Base-by-base conservation (phyloP, 2,888 invertebrate species). In the Coecobrya sp. region DNA sequence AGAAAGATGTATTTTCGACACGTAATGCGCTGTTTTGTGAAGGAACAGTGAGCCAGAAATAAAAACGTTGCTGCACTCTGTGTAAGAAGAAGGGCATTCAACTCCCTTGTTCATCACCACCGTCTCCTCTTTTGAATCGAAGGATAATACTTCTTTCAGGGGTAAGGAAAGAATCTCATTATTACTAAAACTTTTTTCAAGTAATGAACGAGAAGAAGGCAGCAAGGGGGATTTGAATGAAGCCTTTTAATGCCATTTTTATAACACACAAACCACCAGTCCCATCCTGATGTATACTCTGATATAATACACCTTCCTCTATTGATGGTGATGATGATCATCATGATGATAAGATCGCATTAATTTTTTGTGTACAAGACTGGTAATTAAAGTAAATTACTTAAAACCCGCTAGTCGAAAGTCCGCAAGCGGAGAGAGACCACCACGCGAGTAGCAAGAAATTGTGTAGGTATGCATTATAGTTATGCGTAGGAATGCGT, bases 301-400 rank as follows among this genome's bases (percentile, higher is more conserved):
- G 36, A 36, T 36, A 36, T 36, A 36, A 82, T 55, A 52, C 59
- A 16, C 81, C n/a, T 65, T 11, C 13, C 42, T 79, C 49, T 52
- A 52, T 59, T 82, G 19, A 55, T 59, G 36, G 19, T 36, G 25
- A 55, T 86, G 25, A 45, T 65, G 82, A 84, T 84, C 2, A 85
- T 85, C 45, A 85, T 65, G 68, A 86, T 86, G 22, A 86, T 86
- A 36, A 36, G 3, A 86, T 86, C 73, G 22, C 73, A 55, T 73
- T 86, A 86, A 68, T 36, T 59, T 86, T 55, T 86, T 70, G 70
- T 55, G 27, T 30, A 84, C 45, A 70, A 70, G 49, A 30, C 88
- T 42, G 88, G 88, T 70, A 81, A 89, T 89, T 89, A 89, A 70
- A 70, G 30, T 68, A 82, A 89, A 89, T 96, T 96, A 86, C 96